Evolutionary conservation across 2,888 invertebrate species (phyloP), one percentile per base, ranked within the genome.

Genomic region (Rutpela maculata): DNA sequence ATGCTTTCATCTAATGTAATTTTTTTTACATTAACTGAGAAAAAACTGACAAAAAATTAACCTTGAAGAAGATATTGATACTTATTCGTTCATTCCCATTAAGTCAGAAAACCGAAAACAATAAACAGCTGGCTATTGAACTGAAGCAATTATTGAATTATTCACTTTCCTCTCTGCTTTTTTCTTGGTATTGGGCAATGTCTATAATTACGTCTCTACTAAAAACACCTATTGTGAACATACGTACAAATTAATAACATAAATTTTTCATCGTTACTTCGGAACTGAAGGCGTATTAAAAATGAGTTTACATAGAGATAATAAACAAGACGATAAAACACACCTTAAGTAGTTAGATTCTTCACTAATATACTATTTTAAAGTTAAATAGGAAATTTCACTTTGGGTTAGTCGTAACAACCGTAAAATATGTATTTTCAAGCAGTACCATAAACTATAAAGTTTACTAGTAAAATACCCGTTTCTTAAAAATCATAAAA

Each of bases 121-220:
- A 60, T 60, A 60, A 60, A 60, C 26, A 12, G 10, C n/a, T 26
- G 60, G 60, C 15, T 60, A 60, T 60, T 60, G 60, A 60, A 60
- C 60, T 60, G 22, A 26, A 15, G 7, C 12, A 15, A 22, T n/a
- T 12, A 50, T 5, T 50, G 31, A 31, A 60, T 60, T 26, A 60
- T 60, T 60, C 60, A 60, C 60, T 60, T 60, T 26, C 60, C 26
- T 26, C 31, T 9, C 12, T 60, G 22, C 6, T 31, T 22, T 22
- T 60, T 60, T 60, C 7, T 26, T 6, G 9, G 22, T 59, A 59
- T 26, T n/a, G 31, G 31, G 60, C 22, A 60, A 60, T 60, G 15
- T n/a, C 22, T 60, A 50, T 60, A 22, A 60, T 22, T 60, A 60
- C 15, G n/a, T 31, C 5, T 26, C 26, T 26, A n/a, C 5, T 26